A percentile compares a stretch with the other conserved stretches of the same genome.
Conservation (phyloP, 2,888 invertebrate species). For the Latrodectus elegans region DNA sequence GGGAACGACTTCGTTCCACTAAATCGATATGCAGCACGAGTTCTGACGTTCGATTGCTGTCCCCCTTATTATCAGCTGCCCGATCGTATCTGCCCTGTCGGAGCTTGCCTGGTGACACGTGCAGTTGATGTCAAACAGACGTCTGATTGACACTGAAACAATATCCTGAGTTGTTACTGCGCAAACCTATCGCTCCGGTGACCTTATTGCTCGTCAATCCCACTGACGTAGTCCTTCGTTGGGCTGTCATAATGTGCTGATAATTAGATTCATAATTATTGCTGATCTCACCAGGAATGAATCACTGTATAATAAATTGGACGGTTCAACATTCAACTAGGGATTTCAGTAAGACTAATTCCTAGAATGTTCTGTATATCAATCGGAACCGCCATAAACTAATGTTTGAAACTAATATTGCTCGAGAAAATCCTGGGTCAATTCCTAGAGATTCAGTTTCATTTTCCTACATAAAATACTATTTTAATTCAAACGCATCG, state of each 20-base stretch:
- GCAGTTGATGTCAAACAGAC: conserved; percentile 35
- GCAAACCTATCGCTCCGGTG: conserved; percentile 1
- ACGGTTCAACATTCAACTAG: conserved; percentile 16
- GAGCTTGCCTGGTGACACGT: conserved; percentile 25
- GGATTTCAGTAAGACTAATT: background rate
- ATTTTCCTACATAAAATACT: no score
- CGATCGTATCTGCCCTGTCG: conserved; percentile 1
- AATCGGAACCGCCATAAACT: no score
- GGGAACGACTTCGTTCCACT: background rate
- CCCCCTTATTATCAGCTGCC: conserved; percentile 27
- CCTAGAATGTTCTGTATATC: no score
- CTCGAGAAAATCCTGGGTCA: no score
- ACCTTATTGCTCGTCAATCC: conserved; percentile 11
- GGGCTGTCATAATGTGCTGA: background rate
- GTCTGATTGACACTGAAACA: conserved; percentile 52
- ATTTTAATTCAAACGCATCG: no score
- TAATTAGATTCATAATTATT: conserved; percentile 66
- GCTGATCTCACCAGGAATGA: conserved; percentile 22
- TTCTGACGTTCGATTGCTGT: conserved; percentile 18
- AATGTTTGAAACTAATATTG: no score
- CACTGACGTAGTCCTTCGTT: conserved; percentile 18
- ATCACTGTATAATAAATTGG: conserved; percentile 34
- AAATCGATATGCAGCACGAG: conserved; percentile 13
- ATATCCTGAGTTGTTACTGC: conserved; percentile 29
- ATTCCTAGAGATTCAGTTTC: no score